Conservation (phyloP, 2,888 invertebrate species). For the Gymnoscelis rufifasciata region DNA sequence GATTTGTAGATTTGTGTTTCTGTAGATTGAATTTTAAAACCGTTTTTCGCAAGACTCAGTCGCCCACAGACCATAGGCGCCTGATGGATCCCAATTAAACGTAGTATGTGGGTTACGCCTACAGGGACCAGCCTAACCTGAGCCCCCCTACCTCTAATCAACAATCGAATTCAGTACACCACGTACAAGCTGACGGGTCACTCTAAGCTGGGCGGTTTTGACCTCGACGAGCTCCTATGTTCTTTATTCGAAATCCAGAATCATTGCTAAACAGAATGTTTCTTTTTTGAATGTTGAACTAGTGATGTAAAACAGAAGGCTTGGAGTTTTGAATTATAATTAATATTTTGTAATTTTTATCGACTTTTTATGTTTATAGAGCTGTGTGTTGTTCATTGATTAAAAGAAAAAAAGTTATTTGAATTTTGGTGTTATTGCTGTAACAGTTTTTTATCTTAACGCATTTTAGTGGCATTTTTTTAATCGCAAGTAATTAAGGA, state of each 20-base stretch:
- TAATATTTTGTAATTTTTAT: too few relatives aligned
- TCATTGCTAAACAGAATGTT: conserved; percentile 12
- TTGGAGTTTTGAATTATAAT: too few relatives aligned
- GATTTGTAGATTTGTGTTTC: too few relatives aligned
- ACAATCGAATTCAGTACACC: conserved; percentile 40
- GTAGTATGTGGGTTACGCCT: conserved; percentile 76
- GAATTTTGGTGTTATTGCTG: too few relatives aligned
- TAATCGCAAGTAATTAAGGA: too few relatives aligned
- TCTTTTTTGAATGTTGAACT: conserved; percentile 11
- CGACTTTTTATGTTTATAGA: too few relatives aligned
- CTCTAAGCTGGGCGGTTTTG: conserved; percentile 42
- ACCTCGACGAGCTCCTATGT: conserved; percentile 58
- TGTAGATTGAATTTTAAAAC: not conserved
- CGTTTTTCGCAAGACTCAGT: conserved; percentile 46
- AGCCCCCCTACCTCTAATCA: conserved; percentile 46
- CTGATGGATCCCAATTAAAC: conserved; percentile 71
- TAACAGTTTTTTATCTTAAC: too few relatives aligned
- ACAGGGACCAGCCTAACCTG: conserved; percentile 52
- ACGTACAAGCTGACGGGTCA: conserved; percentile 39
- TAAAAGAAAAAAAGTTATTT: too few relatives aligned
- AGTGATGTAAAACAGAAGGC: too few relatives aligned
- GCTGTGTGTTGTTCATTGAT: too few relatives aligned
- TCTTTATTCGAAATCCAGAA: conserved; percentile 62
- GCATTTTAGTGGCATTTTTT: too few relatives aligned
- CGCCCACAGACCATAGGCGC: conserved; percentile 64